Evolutionary conservation across 2,113 vertebrate genomes (phyloP).

Genomic region (Strigops habroptila): DNA sequence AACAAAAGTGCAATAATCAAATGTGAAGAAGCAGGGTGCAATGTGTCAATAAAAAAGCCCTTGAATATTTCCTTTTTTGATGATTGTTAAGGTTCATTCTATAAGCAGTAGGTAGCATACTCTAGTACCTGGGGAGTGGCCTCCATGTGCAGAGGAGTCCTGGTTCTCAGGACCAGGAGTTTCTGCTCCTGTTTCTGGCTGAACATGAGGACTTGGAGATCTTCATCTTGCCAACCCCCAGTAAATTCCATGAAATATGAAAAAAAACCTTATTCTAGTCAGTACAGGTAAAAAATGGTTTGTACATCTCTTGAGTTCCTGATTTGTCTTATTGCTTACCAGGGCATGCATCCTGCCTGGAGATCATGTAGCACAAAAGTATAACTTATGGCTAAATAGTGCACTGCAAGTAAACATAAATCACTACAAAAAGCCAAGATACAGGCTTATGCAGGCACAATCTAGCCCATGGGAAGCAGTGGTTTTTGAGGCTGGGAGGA

Average conservation of each 20-base stretch:
- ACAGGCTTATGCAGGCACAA: neutral
- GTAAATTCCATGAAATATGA: neutral
- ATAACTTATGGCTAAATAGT: conserved; percentile 15
- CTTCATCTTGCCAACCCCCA: neutral
- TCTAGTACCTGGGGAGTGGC: neutral
- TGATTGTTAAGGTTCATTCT: neutral
- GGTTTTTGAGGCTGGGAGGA: neutral
- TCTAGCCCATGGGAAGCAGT: neutral
- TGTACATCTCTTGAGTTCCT: neutral
- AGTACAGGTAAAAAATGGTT: neutral
- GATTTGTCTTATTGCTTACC: neutral
- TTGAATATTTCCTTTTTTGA: neutral
- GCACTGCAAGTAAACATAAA: neutral
- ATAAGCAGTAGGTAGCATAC: neutral
- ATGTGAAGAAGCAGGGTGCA: neutral
- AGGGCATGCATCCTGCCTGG: neutral
- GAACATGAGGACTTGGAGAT: neutral
- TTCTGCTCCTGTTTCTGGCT: neutral
- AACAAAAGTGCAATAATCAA: neutral
- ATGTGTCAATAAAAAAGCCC: neutral
- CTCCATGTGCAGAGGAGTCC: neutral
- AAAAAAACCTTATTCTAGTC: neutral
- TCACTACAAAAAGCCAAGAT: neutral
- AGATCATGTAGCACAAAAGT: neutral
- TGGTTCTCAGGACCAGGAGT: neutral